A percentile compares a stretch with the other conserved stretches of the same genome.
Evolutionary conservation across 2,113 vertebrate species (phyloP).

Genomic region (Natator depressus): DNA sequence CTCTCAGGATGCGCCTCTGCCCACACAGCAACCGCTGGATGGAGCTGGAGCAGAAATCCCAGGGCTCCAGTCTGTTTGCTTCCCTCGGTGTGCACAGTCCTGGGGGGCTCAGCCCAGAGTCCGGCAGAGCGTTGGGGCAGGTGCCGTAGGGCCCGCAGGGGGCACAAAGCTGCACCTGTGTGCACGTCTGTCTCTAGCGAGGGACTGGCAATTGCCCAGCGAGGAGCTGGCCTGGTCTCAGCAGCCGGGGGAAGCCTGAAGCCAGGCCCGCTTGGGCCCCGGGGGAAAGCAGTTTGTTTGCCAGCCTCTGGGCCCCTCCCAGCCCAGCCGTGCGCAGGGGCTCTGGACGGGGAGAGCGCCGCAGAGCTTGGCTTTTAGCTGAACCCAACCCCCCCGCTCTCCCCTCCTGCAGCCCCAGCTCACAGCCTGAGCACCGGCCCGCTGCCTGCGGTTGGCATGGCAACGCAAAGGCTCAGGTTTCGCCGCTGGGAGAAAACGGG

Average conservation of each 20-base stretch:
- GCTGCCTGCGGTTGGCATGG: slow-evolving; percentile 69
- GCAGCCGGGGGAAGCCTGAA: neutral
- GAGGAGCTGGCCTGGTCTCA: no score
- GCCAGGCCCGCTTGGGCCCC: neutral
- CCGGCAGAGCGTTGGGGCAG: no score
- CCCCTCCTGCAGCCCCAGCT: slow-evolving; percentile 51
- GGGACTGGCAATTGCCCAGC: neutral
- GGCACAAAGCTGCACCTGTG: neutral
- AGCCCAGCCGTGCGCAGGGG: neutral
- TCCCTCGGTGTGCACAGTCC: no score
- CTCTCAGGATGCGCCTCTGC: neutral
- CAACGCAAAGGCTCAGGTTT: slow-evolving; percentile 11
- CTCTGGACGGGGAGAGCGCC: slow-evolving; percentile 3
- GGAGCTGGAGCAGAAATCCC: neutral
- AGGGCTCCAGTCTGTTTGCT: no score
- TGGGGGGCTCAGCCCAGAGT: no score
- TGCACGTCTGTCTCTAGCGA: no score
- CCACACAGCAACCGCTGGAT: neutral
- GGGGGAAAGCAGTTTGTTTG: slow-evolving; percentile 22
- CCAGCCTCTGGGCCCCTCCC: neutral
- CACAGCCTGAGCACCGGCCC: slow-evolving; percentile 57
- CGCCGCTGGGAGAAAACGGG: no score
- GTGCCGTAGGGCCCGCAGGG: neutral
- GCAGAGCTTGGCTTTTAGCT: slow-evolving; percentile 25
- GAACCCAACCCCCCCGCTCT: slow-evolving; percentile 44